A percentile compares a stretch with the other conserved stretches of the same genome.
phyloP scores from a whole-genome alignment of 1,140 invertebrate species.

The Drosophila punjabiensis region DNA sequence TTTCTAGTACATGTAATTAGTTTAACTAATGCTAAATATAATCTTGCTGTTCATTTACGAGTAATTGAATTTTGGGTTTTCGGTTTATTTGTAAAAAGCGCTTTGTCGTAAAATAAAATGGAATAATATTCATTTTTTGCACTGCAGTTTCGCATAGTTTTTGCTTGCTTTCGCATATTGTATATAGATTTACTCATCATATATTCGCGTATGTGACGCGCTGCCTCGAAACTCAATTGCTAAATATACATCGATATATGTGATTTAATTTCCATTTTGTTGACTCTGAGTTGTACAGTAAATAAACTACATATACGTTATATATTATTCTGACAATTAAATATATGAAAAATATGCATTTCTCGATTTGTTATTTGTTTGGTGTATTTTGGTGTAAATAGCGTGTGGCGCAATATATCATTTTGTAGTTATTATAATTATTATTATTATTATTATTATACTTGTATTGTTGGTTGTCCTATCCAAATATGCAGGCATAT shows the following conservation, averaged over 20 bases:
- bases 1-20: constrained; percentile 69
- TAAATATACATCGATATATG: constrained; percentile 63
- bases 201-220: constrained; percentile 43
- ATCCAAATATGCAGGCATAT: constrained; percentile 30
- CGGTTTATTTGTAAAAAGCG: constrained; percentile 73
- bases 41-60: constrained; percentile 58
- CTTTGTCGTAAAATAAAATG: constrained; percentile 81
- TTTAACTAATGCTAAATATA: constrained; percentile 79
- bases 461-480: constrained; percentile 41
- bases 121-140: constrained; percentile 71
- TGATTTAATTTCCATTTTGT: constrained; percentile 31
- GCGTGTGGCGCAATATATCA: constrained; percentile 63
- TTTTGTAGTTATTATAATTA: constrained; percentile 36
- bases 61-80: constrained; percentile 50
- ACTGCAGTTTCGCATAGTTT: constrained; percentile 71
- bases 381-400: constrained; percentile 75
- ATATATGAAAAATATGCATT: constrained; percentile 71
- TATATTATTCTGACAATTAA: constrained; percentile 55
- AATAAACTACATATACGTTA: constrained; percentile 61
- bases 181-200: constrained; percentile 43
- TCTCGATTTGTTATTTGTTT: constrained; percentile 44
- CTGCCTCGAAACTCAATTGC: constrained; percentile 54
- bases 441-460: constrained; percentile 24
- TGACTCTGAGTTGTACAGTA: constrained; percentile 50
- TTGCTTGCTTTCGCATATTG: constrained; percentile 53